Evolutionary conservation across 1,140 invertebrate species (phyloP).

Genomic region (Wasmannia auropunctata): DNA sequence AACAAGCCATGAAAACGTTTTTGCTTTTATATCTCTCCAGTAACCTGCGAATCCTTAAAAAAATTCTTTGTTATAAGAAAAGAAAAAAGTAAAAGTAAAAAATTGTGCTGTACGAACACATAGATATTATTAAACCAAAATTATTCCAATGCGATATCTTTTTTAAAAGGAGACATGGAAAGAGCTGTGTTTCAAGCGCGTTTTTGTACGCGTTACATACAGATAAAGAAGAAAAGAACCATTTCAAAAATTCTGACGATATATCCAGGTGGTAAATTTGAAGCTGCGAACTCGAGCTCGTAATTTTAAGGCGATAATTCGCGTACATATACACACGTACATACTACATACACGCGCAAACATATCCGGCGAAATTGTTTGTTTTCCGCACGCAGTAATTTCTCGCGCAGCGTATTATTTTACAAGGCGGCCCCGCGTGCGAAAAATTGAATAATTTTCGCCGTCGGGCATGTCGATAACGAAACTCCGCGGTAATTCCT

Average conservation of each 20-base stretch:
- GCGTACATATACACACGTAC: neutral
- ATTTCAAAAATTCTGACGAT: neutral
- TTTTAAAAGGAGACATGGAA: neutral
- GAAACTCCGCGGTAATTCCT: slow-evolving; percentile 6
- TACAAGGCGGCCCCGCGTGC: slow-evolving; percentile 4
- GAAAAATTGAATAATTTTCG: slow-evolving; percentile 54
- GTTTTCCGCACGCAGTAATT: slow-evolving; percentile 36
- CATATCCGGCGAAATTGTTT: slow-evolving; percentile 26
- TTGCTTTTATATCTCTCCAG: slow-evolving; percentile 30
- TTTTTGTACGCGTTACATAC: neutral
- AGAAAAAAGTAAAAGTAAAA: neutral
- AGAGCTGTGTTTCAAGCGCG: neutral
- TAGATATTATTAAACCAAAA: neutral
- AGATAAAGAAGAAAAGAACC: neutral
- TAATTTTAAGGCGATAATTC: neutral
- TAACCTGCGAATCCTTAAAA: neutral
- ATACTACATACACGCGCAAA: neutral
- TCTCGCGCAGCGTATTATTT: slow-evolving; percentile 42
- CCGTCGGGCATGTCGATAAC: slow-evolving; percentile 3
- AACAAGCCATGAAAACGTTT: slow-evolving; percentile 66
- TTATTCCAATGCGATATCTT: neutral
- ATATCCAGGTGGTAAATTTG: neutral
- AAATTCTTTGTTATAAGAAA: neutral
- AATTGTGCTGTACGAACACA: neutral
- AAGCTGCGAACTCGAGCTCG: neutral